Percentiles rank a stretch among this genome's conserved stretches.
phyloP scores from a whole-genome alignment of 2,888 invertebrate genomes.

The Chirona hameri region DNA sequence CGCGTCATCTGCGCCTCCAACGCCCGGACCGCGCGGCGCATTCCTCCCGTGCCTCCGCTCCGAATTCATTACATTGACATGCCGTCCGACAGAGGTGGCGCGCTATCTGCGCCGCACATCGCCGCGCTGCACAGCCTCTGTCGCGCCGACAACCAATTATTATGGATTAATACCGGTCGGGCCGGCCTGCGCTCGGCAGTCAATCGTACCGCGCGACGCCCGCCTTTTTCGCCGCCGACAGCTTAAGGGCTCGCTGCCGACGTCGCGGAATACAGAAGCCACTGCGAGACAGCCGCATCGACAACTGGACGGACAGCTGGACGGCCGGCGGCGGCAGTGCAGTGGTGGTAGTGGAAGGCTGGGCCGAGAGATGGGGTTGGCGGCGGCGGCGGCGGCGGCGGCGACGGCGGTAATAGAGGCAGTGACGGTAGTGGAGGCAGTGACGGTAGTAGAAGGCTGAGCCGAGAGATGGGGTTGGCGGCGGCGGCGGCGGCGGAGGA shows the following conservation, averaged over 20 bases:
- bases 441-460: background rate
- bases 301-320: background rate
- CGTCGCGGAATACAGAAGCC: slow-evolving; percentile 28
- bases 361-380: background rate
- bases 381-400: background rate
- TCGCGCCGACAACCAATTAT: slow-evolving; percentile 13
- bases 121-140: background rate
- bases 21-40: background rate
- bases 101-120: background rate
- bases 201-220: background rate
- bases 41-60: slow-evolving; percentile 4
- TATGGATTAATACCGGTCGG: slow-evolving; percentile 2
- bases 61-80: slow-evolving; percentile 25
- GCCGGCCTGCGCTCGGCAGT: background rate
- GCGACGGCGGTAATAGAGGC: no score
- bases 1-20: background rate
- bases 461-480: background rate
- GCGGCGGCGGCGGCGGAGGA: background rate
- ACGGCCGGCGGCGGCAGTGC: background rate
- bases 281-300: background rate
- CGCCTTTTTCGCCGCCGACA: slow-evolving; percentile 22
- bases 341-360: background rate
- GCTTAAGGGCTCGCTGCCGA: background rate
- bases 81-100: slow-evolving; percentile 9
- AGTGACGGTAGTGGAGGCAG: background rate